phyloP scores from a whole-genome alignment of 2,113 vertebrate genomes.

The Muntiacus reevesi region DNA sequence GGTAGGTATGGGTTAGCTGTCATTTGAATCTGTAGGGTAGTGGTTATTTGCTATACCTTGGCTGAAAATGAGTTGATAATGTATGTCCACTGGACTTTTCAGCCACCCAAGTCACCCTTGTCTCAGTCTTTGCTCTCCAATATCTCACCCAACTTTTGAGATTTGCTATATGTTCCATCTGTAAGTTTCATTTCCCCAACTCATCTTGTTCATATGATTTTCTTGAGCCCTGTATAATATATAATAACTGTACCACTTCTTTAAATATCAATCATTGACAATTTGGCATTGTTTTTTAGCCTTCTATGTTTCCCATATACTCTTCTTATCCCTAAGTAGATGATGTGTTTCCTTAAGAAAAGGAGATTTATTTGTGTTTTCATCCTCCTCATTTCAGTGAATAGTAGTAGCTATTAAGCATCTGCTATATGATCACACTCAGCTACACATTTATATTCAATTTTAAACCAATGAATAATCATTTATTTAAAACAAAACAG shows the following conservation, averaged over 20 bases:
- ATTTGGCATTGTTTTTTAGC: neutral
- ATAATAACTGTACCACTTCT: neutral
- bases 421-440: neutral
- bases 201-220: neutral
- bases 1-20: neutral
- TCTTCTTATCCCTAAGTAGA: neutral
- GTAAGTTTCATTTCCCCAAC: neutral
- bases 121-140: neutral
- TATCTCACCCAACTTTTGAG: neutral
- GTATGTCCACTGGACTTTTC: neutral
- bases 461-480: neutral
- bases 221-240: neutral
- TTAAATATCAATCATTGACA: neutral
- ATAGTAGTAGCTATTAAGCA: neutral
- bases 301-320: neutral
- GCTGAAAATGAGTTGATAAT: neutral
- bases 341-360: neutral
- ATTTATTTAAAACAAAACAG: neutral
- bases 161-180: neutral
- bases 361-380: neutral
- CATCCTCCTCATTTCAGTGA: neutral
- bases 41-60: neutral
- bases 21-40: neutral
- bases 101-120: accelerated
- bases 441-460: neutral